Base-by-base conservation (phyloP, 2,888 invertebrate genomes). In the Adelphocoris suturalis region DNA sequence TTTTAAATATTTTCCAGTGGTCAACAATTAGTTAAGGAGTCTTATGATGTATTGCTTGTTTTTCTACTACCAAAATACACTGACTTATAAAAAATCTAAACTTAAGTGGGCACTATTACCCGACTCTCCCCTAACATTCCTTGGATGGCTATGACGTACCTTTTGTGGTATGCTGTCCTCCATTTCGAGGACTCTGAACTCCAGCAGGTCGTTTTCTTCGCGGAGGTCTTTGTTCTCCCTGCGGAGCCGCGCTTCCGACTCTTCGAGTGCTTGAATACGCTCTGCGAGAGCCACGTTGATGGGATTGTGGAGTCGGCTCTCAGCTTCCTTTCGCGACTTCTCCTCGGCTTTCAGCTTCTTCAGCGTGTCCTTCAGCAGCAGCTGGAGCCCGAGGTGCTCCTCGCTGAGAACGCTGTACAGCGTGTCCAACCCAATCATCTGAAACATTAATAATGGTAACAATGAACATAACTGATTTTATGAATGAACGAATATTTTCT, bases 151-250 rank as follows among this genome's bases (percentile, higher is more conserved):
- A 37, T 37, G 37, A 37, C 16, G 52, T 87, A 91, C 91, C 90
- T 92, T 91, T 27, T 89, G 89, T 19, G 91, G 90, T 9, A 85
- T 48, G 37, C 86, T 96, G 93, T 97, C 97, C 92, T 97, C 97
- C 92, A 97, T 94, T 93, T 97, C 97, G 92, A 97, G 94, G 92
- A 97, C 94, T 84, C 97, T 94, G 94, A 97, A 97, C 94, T 97
- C 97, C 93, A 97, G 95, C 91, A 97, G 94, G 93, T 97, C 97
- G 93, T 96, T 96, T 93, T 97, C 97, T 93, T 97, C 97, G 92
- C 96, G 95, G 92, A 96, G 94, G 93, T 97, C 97, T 92, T 96
- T 95, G 91, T 96, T 94, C 93, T 97, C 96, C 92, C 95, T 95
- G 92, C 95, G 93, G 68, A 96, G 94, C 91, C 94, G 94, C 13